Evolutionary conservation across 1,140 invertebrate species (phyloP), one percentile per base, ranked within the genome.

Genomic region (Plectus sambesii): DNA sequence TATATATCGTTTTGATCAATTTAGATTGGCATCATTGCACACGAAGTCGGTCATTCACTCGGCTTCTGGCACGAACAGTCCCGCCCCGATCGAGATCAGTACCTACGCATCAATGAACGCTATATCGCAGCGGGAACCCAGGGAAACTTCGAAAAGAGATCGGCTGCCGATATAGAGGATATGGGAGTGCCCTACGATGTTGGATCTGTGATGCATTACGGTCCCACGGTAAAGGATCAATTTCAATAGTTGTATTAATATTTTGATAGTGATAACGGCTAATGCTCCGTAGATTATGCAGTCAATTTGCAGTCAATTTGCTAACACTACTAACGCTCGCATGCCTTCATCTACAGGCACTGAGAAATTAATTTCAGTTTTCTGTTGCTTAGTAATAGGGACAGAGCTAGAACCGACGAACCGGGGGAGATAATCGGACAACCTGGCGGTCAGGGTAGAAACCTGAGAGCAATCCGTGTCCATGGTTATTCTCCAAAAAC

Each of bases 31-130:
- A 53, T 55, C 3, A 58, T 57, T 23, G 33, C 36, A 17, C 72
- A 73, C 48, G 72, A 74, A 51, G 57, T 74, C 6, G 70, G 69
- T 1, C 72, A 74, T 52, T 62, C 70, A 0, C 54, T 73, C 23
- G 72, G 72, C 4, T 61, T 68, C 43, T 51, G 61, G 49, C 47
- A 65, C 33, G 62, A 65, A 35, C 62, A 65, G 42, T 52, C 48
- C 19, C 41, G 62, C 24, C 44, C 55, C 2, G 62, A 65, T 35
- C 43, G 62, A 15, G 62, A 65, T 35, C 20, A 44, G 6, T 59
- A 60, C 40, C 51, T 61, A 6, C n/a, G 8, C 33, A 33, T 56
- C 22, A 5, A 38, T 8, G 20, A 22, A 26, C 5, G 17, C 26
- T 57, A 55, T 25, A 39, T 58, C 9, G 52, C 6, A 4, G 22